Evolutionary conservation across 2,888 invertebrate genomes (phyloP).

Genomic region (Portevinia maculata): DNA sequence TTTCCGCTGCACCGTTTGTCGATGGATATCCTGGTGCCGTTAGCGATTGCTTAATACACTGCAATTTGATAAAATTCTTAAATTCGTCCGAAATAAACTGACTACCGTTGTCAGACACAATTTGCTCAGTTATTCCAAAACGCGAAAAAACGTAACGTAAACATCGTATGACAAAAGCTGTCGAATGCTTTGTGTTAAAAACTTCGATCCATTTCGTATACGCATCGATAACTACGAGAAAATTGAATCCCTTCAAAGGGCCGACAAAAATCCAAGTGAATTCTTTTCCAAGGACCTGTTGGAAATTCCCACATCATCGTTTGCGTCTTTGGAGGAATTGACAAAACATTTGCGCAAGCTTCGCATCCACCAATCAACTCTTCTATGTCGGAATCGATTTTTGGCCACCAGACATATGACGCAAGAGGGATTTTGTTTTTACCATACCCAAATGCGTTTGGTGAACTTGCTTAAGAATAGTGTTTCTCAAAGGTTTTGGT

Average conservation of each 20-base stretch:
- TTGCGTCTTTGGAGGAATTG: constrained; percentile 21
- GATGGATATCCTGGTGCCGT: constrained; percentile 61
- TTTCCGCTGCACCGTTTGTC: constrained; percentile 60
- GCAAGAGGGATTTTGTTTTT: constrained; percentile 61
- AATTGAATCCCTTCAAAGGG: constrained; percentile 76
- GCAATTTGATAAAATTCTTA: constrained; percentile 39
- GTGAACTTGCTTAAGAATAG: constrained; percentile 53
- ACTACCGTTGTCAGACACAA: constrained; percentile 76
- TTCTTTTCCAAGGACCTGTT: constrained; percentile 77
- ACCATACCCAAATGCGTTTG: constrained; percentile 60
- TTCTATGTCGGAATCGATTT: constrained; percentile 50
- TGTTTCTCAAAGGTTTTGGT: constrained; percentile 43
- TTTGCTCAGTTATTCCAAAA: constrained; percentile 75
- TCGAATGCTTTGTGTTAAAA: constrained; percentile 47
- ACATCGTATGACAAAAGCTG: not conserved
- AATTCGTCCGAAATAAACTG: constrained; percentile 73
- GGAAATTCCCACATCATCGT: constrained; percentile 70
- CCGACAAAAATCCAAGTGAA: constrained; percentile 82
- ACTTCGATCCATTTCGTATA: constrained; percentile 81
- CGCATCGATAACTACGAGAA: constrained; percentile 79
- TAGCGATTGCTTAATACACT: constrained; percentile 31
- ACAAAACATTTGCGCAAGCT: constrained; percentile 13
- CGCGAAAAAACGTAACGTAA: constrained; percentile 9
- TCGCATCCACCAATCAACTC: constrained; percentile 39
- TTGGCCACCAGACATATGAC: constrained; percentile 67